These are phyloP conservation scores for Brachionichthys hirsutus DNA, from an alignment of 2,113 vertebrate species.

Conservation along the genomic window DNA sequence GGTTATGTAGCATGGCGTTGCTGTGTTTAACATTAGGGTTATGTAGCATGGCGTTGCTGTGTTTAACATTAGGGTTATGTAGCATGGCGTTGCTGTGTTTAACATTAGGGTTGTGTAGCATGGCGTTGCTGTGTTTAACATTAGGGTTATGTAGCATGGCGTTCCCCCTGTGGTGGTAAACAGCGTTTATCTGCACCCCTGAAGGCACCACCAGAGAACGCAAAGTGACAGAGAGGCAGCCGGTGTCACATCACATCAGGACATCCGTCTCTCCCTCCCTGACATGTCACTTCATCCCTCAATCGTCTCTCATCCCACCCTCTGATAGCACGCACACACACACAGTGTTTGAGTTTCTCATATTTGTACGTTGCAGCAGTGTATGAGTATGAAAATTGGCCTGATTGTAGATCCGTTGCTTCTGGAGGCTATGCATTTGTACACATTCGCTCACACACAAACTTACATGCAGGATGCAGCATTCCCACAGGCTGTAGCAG, in stretches of 20 bases:
- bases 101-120: slow-evolving; percentile 24
- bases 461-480: slow-evolving; percentile 29
- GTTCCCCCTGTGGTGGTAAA: slow-evolving; percentile 57
- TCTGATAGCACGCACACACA: slow-evolving; percentile 11
- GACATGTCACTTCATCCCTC: slow-evolving; percentile 65
- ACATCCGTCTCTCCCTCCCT: slow-evolving; percentile 48
- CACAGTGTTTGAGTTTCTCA: slow-evolving; percentile 22
- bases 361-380: slow-evolving; percentile 19
- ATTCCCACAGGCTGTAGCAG: slow-evolving; percentile 51
- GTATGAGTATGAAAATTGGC: slow-evolving; percentile 30
- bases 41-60: neutral
- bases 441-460: slow-evolving; percentile 12
- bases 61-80: slow-evolving; percentile 33
- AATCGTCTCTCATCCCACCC: slow-evolving; percentile 31
- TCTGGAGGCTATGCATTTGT: slow-evolving; percentile 32
- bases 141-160: slow-evolving; percentile 46
- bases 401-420: slow-evolving; percentile 19
- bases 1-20: slow-evolving; percentile 51
- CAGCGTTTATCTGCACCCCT: slow-evolving; percentile 65
- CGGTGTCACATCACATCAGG: slow-evolving; percentile 72
- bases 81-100: slow-evolving; percentile 45
- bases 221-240: slow-evolving; percentile 77
- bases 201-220: slow-evolving; percentile 61
- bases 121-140: slow-evolving; percentile 12
- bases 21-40: too few relatives aligned